Evolutionary conservation across 2,113 vertebrate species (phyloP), one percentile per base, ranked within the genome.

Genomic region (Lophochroa leadbeateri): DNA sequence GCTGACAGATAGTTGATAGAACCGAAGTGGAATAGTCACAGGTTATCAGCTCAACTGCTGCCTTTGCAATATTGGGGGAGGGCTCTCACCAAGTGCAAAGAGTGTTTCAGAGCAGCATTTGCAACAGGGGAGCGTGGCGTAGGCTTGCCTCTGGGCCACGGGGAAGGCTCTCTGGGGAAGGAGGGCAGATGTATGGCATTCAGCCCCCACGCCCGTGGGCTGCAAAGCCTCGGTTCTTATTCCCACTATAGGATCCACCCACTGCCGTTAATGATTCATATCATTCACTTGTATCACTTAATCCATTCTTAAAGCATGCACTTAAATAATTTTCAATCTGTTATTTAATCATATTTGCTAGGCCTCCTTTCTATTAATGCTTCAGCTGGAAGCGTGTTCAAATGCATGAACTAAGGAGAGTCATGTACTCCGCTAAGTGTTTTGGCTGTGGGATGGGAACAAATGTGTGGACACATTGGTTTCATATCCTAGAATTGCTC

Each of bases 181-280:
- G 47, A 65, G 80, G 80, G 71, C 79, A 77, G 39, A 17, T 39
- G 20, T 5, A 13, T 1, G 1, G 44, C 67, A 12, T 24, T 50
- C 80, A 72, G 63, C 88, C 55, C 88, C 92, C 92, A 7, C 1
- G 0, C 1, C 90, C 0, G 75, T 28, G 91, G 94, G 91, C 75
- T 67, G 86, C 41, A 18, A 49, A 83, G 82, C 79, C 82, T 41
- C 1, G 0, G 3, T 52, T 71, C 91, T 37, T 7, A 17, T 89
- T 91, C 77, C 60, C 10, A 0, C 83, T 86, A 23, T 78, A 83
- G 86, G 91, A 97, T 83, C 95, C 90, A 18, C 95, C 95, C 90
- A 96, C 95, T 25, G 72, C 84, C 25, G 55, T 3, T 82, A 86
- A 46, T 87, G 92, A 97, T 87, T 93, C 90, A 71, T 35, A 53